Conservation (phyloP, 2,797 vertebrate species). For the Oryzias sinensis region DNA sequence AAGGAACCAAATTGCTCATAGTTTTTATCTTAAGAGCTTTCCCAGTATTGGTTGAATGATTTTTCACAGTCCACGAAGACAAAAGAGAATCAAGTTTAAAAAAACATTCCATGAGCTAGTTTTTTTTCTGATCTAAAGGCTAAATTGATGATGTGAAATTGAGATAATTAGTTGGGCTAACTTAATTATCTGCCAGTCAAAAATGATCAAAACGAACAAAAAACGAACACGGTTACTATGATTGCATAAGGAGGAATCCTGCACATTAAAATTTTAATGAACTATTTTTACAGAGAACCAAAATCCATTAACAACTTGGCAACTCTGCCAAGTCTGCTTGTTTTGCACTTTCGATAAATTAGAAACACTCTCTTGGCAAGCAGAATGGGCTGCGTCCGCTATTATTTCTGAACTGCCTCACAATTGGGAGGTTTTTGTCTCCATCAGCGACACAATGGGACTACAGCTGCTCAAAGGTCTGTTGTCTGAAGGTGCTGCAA, state of each 20-base stretch:
- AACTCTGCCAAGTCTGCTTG: conserved; percentile 26
- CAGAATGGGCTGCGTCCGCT: conserved; percentile 11
- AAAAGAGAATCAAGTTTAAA: too few relatives aligned
- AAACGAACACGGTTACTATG: conserved; percentile 12
- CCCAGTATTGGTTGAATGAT: too few relatives aligned
- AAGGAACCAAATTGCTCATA: too few relatives aligned
- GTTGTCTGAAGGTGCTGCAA: conserved; percentile 8
- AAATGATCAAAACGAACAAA: conserved; percentile 25
- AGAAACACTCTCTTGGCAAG: conserved; percentile 17
- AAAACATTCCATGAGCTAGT: neutral
- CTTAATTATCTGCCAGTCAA: conserved; percentile 27
- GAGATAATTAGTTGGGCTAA: conserved; percentile 33
- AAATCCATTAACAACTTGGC: conserved; percentile 51
- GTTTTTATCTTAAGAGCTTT: too few relatives aligned
- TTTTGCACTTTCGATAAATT: conserved; percentile 33
- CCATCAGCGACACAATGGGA: conserved; percentile 5
- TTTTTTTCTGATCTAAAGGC: conserved; percentile 2
- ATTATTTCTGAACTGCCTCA: conserved; percentile 30
- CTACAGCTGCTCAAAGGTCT: conserved; percentile 1
- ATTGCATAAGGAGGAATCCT: conserved; percentile 21
- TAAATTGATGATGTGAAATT: conserved; percentile 10
- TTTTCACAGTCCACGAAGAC: too few relatives aligned
- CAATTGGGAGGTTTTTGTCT: conserved; percentile 26
- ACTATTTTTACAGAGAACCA: conserved; percentile 33
- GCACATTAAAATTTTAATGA: conserved; percentile 31